These are phyloP conservation scores for Drosophila lini DNA, from an alignment of 1,140 invertebrate genomes.

Conservation along the genomic window DNA sequence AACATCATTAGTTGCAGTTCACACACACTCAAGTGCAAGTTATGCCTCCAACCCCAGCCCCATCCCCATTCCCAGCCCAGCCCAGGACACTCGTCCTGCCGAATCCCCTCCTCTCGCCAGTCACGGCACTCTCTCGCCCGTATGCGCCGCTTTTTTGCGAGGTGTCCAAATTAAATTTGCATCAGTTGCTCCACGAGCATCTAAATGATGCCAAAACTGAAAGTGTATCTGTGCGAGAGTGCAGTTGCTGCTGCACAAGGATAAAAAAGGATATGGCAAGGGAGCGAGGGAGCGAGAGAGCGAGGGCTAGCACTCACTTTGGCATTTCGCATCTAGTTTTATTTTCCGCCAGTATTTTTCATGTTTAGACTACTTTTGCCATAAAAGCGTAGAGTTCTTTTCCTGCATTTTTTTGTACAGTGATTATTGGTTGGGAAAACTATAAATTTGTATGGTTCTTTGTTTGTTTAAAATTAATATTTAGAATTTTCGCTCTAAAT, in stretches of 20 bases:
- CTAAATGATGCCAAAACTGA: slow-evolving; percentile 78
- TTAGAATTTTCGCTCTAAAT: neutral
- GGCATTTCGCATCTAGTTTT: slow-evolving; percentile 62
- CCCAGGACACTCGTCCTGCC: neutral
- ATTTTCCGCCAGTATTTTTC: slow-evolving; percentile 45
- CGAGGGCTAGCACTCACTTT: slow-evolving; percentile 58
- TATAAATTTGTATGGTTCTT: neutral
- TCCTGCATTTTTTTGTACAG: slow-evolving; percentile 13
- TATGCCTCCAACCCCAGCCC: slow-evolving; percentile 42
- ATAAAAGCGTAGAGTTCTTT: slow-evolving; percentile 17
- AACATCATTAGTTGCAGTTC: slow-evolving; percentile 82
- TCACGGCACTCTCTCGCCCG: slow-evolving; percentile 22
- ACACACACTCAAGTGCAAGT: slow-evolving; percentile 75
- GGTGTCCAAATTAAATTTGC: slow-evolving; percentile 82
- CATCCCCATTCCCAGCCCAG: slow-evolving; percentile 2
- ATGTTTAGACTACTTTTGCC: slow-evolving; percentile 44
- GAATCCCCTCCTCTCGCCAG: slow-evolving; percentile 2
- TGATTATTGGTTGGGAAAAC: neutral
- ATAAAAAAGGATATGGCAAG: slow-evolving; percentile 9
- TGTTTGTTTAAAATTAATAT: neutral
- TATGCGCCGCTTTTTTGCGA: slow-evolving; percentile 59
- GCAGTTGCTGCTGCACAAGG: slow-evolving; percentile 40
- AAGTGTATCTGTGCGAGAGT: slow-evolving; percentile 30
- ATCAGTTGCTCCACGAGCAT: slow-evolving; percentile 79
- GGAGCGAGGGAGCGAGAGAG: neutral